phyloP scores from a whole-genome alignment of 2,797 vertebrate genomes.

The Diplodus puntazzo region DNA sequence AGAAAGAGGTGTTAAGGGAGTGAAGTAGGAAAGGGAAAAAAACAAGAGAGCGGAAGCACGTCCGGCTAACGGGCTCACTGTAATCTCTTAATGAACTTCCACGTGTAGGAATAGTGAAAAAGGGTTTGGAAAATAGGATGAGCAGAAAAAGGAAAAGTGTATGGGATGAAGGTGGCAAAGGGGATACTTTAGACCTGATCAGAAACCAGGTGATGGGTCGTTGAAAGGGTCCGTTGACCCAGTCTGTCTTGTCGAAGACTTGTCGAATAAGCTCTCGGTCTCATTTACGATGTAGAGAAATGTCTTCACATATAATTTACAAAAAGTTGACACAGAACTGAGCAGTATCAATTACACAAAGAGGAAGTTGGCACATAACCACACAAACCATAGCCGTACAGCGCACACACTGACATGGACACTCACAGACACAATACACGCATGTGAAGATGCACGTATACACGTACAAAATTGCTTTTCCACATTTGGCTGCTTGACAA shows the following conservation, averaged over 20 bases:
- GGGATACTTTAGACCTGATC: neutral
- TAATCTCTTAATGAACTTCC: constrained; percentile 81
- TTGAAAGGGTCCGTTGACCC: neutral
- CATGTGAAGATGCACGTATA: neutral
- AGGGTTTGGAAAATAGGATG: constrained; percentile 36
- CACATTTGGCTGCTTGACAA: constrained; percentile 49
- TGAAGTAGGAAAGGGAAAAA: constrained; percentile 11
- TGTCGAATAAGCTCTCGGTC: neutral
- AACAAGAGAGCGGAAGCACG: constrained; percentile 24
- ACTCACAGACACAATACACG: neutral
- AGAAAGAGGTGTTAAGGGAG: constrained; percentile 28
- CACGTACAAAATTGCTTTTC: constrained; percentile 22
- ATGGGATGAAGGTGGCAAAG: neutral
- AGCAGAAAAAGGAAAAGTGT: constrained; percentile 15
- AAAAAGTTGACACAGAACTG: neutral
- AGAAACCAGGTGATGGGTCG: neutral
- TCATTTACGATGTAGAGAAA: neutral
- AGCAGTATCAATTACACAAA: neutral
- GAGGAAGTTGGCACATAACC: neutral
- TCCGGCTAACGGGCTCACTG: constrained; percentile 64
- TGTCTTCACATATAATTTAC: constrained; percentile 7
- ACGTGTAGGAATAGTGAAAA: constrained; percentile 63
- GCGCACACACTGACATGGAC: neutral
- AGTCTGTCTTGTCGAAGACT: neutral
- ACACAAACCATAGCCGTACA: neutral